phyloP scores from a whole-genome alignment of 35 echinoderm and acorn worm species.

The Hemicentrotus pulcherrimus region DNA sequence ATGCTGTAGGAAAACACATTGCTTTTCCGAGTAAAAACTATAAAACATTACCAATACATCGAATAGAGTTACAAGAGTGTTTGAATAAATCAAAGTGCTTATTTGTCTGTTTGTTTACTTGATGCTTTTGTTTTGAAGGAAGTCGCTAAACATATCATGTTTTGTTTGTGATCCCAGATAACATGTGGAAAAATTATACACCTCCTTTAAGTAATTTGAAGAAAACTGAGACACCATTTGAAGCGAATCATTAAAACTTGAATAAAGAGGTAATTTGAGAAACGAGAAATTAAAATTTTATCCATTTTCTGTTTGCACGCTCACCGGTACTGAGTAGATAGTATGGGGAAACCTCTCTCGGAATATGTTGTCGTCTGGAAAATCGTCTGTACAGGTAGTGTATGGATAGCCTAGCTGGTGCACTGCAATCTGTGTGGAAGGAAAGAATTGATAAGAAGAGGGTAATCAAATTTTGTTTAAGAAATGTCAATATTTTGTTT shows the following conservation, averaged over 20 bases:
- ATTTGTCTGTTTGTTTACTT: too few species aligned
- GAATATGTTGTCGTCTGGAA: neutral
- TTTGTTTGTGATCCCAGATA: too few species aligned
- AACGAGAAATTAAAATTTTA: neutral
- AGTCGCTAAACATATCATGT: too few species aligned
- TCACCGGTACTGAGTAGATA: neutral
- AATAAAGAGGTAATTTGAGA: neutral
- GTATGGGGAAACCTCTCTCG: neutral
- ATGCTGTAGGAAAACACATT: too few species aligned
- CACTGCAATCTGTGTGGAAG: neutral
- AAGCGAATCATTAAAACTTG: neutral
- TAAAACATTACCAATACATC: too few species aligned
- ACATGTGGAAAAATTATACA: neutral
- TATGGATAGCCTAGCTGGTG: neutral
- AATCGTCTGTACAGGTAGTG: neutral
- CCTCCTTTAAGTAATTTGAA: neutral
- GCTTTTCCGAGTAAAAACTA: too few species aligned
- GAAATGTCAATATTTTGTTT: too few species aligned
- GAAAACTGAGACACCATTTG: neutral
- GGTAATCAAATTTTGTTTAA: too few species aligned
- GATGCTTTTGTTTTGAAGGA: too few species aligned
- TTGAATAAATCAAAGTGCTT: too few species aligned
- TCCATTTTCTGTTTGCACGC: neutral
- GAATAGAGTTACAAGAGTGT: too few species aligned
- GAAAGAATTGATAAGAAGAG: neutral